Evolutionary conservation across 2,797 vertebrate species (phyloP).

Genomic region (Bradypodion pumilum): DNA sequence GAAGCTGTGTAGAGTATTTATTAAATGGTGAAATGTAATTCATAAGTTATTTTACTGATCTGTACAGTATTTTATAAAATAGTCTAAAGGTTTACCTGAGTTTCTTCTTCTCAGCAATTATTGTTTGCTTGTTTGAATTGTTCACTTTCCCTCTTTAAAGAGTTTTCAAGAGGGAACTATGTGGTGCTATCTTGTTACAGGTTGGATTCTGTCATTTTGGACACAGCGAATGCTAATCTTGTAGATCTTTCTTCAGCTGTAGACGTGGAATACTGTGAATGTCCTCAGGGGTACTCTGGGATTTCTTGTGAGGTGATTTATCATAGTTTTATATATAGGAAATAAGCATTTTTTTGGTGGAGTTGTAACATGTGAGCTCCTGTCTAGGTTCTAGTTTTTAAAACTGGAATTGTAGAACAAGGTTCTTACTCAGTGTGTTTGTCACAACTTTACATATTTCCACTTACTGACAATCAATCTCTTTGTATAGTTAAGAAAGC

Average conservation of each 20-base stretch:
- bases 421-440: not conserved
- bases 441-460: not conserved
- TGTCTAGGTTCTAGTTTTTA: conserved; percentile 14
- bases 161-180: not conserved
- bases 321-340: not conserved
- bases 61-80: not conserved
- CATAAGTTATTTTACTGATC: not conserved
- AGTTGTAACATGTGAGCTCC: conserved; percentile 8
- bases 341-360: not conserved
- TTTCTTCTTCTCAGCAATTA: not conserved
- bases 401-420: not conserved
- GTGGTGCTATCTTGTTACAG: conserved; percentile 66
- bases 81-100: not conserved
- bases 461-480: not conserved
- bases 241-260: conserved; percentile 71
- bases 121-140: not conserved
- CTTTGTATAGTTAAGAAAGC: not conserved
- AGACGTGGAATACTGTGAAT: conserved; percentile 90
- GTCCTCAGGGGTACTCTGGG: conserved; percentile 90
- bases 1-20: not conserved
- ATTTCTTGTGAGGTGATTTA: conserved; percentile 91
- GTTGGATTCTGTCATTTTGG: conserved; percentile 83
- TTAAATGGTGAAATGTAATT: not conserved
- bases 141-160: not conserved
- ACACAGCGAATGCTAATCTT: conserved; percentile 77